Conservation (phyloP, 2,888 invertebrate species). For the Idaea dimidiata region DNA sequence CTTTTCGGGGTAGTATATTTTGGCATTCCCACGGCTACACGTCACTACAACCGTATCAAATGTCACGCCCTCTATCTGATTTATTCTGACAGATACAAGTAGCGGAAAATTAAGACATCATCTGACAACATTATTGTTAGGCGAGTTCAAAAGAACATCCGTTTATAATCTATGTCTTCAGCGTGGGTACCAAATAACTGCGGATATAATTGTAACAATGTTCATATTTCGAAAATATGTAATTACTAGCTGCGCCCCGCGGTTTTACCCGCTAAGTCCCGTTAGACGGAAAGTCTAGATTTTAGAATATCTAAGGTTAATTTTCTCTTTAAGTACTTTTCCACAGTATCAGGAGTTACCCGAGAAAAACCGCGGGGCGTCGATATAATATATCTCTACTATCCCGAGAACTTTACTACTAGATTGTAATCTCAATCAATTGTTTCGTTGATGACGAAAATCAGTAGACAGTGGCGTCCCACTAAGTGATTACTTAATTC, state of each 20-base stretch:
- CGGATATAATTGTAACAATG: too few species aligned
- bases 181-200: too few species aligned
- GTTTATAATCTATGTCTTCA: not conserved
- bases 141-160: not conserved
- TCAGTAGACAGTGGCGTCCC: slow-evolving; percentile 43
- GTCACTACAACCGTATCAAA: slow-evolving; percentile 54
- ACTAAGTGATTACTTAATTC: slow-evolving; percentile 73
- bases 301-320: too few species aligned
- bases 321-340: too few species aligned
- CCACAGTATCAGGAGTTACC: not conserved
- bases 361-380: not conserved
- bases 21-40: slow-evolving; percentile 50
- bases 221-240: too few species aligned
- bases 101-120: not conserved
- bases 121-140: not conserved
- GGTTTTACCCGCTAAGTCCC: too few species aligned
- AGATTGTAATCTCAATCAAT: slow-evolving; percentile 13
- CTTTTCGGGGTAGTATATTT: slow-evolving; percentile 7
- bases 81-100: slow-evolving; percentile 10
- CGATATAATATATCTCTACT: not conserved
- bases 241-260: too few species aligned
- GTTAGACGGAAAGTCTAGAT: too few species aligned
- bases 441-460: slow-evolving; percentile 30
- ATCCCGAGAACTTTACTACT: slow-evolving; percentile 8
- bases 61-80: slow-evolving; percentile 51